Evolutionary conservation across 37 sponge, comb jelly and placozoan species (phyloP), one percentile per base, ranked within the genome.

Genomic region (Chondrosia reniformis): DNA sequence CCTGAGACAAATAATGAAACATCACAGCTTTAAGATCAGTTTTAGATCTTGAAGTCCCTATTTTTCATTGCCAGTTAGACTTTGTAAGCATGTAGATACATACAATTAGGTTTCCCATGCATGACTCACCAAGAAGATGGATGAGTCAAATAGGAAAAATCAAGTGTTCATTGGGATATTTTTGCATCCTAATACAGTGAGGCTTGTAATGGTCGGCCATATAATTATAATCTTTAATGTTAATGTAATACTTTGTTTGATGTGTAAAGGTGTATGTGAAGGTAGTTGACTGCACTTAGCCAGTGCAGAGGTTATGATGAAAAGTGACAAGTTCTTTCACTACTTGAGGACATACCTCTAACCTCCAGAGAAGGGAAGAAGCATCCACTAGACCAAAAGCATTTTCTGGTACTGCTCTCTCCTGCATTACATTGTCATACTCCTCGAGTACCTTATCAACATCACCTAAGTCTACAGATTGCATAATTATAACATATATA

Each of bases 321-420:
- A n/a, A n/a, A n/a, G n/a, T n/a, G n/a, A n/a, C n/a, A n/a, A n/a
- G n/a, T n/a, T n/a, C n/a, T n/a, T n/a, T n/a, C n/a, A n/a, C n/a
- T n/a, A n/a, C n/a, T n/a, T n/a, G n/a, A n/a, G n/a, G n/a, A n/a
- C n/a, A 2, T 40, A 81, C 46, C 4, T 87, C 52, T n/a, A 91
- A 52, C 87, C 92, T 79, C 92, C 92, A 91, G 36, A 91, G 82
- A 74, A 91, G 73, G 30, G 92, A 91, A 24, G 88, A 76, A 15
- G 81, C 84, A 84, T 91, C 92, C 27, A 91, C 46, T 6, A 91
- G 81, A 27, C 75, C 81, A 15, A 72, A 63, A 13, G 63, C 15
- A 32, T 86, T 79, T 22, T 80, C 84, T 31, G 81, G 32, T 0
- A 44, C 38, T 8, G 74, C 73, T 12, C 58, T 76, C 8, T 74